Conservation (phyloP, 2,797 vertebrate genomes). For the Nannoperca australis region DNA sequence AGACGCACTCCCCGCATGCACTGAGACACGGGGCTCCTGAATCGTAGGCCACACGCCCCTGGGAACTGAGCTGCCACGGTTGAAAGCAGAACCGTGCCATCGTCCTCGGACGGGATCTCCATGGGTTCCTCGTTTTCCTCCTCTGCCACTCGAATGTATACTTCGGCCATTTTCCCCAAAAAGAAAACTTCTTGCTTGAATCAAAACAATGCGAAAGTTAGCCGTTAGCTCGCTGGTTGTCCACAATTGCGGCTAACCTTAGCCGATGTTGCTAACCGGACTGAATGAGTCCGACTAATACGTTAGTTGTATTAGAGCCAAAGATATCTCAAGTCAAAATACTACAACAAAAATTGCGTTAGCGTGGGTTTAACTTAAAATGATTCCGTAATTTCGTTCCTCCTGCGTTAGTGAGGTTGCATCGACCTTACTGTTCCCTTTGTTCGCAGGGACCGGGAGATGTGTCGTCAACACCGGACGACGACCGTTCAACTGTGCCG, state of each 20-base stretch:
- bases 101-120: constrained; percentile 98
- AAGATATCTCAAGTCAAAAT: background rate
- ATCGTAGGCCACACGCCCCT: constrained; percentile 96
- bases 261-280: constrained; percentile 52
- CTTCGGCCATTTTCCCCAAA: constrained; percentile 90
- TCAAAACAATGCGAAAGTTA: constrained; percentile 47
- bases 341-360: background rate
- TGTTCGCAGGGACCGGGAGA: constrained; percentile 72
- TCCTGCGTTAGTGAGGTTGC: background rate
- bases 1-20: constrained; percentile 97
- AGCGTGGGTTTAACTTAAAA: background rate
- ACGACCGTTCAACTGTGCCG: constrained; percentile 47
- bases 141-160: constrained; percentile 96
- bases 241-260: constrained; percentile 59
- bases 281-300: constrained; percentile 41
- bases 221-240: constrained; percentile 41
- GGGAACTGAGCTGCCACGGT: constrained; percentile 97
- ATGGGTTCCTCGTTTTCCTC: constrained; percentile 99
- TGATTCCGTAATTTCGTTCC: too few species aligned
- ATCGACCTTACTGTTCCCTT: constrained; percentile 71
- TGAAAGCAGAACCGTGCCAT: constrained; percentile 95
- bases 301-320: background rate
- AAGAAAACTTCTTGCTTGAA: background rate
- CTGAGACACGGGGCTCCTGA: constrained; percentile 96
- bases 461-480: constrained; percentile 72